Percentiles rank a stretch among this genome's conserved stretches.
Conservation (phyloP, 2,113 vertebrate species). For the Mungos mungo region DNA sequence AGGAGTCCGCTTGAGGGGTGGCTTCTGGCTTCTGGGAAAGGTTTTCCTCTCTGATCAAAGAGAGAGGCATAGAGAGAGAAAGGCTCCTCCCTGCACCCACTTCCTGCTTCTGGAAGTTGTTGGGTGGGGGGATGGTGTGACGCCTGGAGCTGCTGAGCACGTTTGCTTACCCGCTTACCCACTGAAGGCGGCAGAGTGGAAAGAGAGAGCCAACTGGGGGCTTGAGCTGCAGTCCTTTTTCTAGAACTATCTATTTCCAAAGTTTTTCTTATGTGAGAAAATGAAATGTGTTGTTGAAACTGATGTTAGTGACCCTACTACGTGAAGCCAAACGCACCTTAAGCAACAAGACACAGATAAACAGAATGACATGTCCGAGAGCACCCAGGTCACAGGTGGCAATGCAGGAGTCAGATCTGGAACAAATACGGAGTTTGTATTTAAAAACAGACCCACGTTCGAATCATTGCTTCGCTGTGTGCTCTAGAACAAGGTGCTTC, state of each 20-base stretch:
- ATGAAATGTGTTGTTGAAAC: not conserved
- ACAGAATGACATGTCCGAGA: not conserved
- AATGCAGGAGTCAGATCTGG: not conserved
- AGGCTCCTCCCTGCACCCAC: not conserved
- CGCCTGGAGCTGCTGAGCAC: not conserved
- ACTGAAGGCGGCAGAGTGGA: not conserved
- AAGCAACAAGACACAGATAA: not conserved
- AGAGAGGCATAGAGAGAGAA: not conserved
- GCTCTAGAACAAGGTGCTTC: not conserved
- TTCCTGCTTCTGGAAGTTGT: constrained; percentile 5
- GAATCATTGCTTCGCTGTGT: not conserved
- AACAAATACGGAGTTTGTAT: not conserved
- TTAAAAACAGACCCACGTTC: not conserved
- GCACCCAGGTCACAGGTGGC: not conserved
- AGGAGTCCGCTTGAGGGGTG: not conserved
- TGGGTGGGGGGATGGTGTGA: not conserved
- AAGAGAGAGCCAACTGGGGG: not conserved
- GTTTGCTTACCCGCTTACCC: not conserved
- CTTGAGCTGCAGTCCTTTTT: not conserved
- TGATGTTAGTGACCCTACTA: not conserved
- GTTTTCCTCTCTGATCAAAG: not conserved
- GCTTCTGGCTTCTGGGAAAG: not conserved
- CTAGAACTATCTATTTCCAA: not conserved
- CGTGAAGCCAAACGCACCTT: not conserved
- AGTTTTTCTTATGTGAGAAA: not conserved